phyloP scores from a whole-genome alignment of 2,797 vertebrate genomes.

The Fistularia commersonii region DNA sequence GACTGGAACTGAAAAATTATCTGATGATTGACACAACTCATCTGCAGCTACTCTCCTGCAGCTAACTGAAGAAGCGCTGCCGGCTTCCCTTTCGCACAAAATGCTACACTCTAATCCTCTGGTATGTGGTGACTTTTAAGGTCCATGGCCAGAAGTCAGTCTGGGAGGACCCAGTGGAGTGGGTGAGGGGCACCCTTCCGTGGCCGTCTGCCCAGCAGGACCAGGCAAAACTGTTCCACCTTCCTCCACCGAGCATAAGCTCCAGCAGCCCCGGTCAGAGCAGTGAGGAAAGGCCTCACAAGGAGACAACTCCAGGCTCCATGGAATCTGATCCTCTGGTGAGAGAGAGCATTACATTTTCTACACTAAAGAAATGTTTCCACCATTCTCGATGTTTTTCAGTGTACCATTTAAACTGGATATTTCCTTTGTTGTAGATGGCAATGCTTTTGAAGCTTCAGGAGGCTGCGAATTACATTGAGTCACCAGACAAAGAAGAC shows the following conservation, averaged over 20 bases:
- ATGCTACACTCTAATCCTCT: slow-evolving; percentile 9
- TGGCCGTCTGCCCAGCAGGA: slow-evolving; percentile 97
- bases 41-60: background rate
- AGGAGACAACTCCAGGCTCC: slow-evolving; percentile 92
- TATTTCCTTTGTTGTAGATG: slow-evolving; percentile 80
- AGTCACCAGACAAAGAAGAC: slow-evolving; percentile 95
- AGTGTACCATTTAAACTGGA: background rate
- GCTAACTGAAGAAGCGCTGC: background rate
- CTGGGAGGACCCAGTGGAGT: slow-evolving; percentile 98
- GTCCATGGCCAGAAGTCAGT: slow-evolving; percentile 93
- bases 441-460: slow-evolving; percentile 99
- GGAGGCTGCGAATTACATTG: slow-evolving; percentile 97
- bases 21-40: background rate
- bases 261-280: slow-evolving; percentile 82
- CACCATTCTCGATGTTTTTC: too few species aligned
- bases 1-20: background rate
- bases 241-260: slow-evolving; percentile 88
- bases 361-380: background rate
- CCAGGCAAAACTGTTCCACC: slow-evolving; percentile 94
- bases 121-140: slow-evolving; percentile 62
- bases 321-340: slow-evolving; percentile 96
- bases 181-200: slow-evolving; percentile 96
- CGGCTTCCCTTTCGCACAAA: slow-evolving; percentile 13
- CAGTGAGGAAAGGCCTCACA: slow-evolving; percentile 82
- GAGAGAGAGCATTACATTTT: slow-evolving; percentile 11